Conservation (phyloP, 2,113 vertebrate genomes). For the Thermophis baileyi region DNA sequence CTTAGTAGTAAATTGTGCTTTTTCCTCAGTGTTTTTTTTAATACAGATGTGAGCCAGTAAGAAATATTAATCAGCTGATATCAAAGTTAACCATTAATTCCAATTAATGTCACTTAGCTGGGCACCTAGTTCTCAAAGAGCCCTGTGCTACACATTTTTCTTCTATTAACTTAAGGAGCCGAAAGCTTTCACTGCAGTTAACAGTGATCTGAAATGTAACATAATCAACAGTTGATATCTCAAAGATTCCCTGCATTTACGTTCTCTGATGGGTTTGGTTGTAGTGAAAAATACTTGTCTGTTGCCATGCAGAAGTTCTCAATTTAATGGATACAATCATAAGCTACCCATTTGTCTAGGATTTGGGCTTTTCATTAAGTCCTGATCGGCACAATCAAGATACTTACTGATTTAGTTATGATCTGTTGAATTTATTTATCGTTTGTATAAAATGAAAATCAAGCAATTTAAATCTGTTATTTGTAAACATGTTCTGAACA, state of each 20-base stretch:
- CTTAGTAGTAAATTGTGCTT: background rate
- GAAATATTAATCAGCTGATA: background rate
- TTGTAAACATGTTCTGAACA: background rate
- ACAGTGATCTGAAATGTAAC: constrained; percentile 67
- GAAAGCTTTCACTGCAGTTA: constrained; percentile 38
- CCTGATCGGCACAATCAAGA: background rate
- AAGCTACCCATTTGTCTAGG: background rate
- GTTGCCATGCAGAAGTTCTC: constrained; percentile 1
- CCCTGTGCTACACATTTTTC: constrained; percentile 27
- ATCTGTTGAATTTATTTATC: background rate
- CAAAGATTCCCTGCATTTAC: constrained; percentile 37
- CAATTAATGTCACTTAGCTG: background rate
- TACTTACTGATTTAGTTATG: background rate
- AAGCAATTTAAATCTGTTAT: background rate
- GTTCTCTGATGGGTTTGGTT: constrained; percentile 55
- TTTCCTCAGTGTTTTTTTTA: background rate
- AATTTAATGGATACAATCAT: background rate
- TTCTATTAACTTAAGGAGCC: constrained; percentile 23
- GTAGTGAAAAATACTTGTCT: constrained; percentile 45
- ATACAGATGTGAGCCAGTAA: background rate
- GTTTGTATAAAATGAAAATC: background rate
- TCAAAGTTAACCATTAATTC: background rate
- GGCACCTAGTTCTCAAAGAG: background rate
- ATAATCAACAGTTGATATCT: constrained; percentile 42
- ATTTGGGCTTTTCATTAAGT: background rate